Conservation (phyloP, 1,140 invertebrate species). For the Anoplolepis gracilipes region DNA sequence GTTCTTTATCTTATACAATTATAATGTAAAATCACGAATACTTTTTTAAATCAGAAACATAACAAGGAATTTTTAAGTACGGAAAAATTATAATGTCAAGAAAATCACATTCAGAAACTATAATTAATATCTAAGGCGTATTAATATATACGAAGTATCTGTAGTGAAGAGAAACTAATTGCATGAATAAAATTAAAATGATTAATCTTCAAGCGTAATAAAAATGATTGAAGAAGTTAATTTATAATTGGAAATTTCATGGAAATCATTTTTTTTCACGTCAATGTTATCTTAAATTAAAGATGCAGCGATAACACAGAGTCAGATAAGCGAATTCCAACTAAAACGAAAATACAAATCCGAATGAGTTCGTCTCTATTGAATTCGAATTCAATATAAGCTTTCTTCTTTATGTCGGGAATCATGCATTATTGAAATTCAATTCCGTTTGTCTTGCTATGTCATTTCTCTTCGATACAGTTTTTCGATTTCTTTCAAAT, state of each 20-base stretch:
- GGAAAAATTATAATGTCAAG: not conserved
- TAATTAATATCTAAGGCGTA: not conserved
- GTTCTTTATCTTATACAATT: no score
- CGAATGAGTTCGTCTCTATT: not conserved
- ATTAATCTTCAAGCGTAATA: not conserved
- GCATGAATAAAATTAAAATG: not conserved
- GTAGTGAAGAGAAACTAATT: not conserved
- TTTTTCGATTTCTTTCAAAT: slow-evolving; percentile 10
- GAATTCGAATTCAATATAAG: not conserved
- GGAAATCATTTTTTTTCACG: not conserved
- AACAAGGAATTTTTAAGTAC: not conserved
- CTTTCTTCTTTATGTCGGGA: not conserved
- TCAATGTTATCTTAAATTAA: not conserved
- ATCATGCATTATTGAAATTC: slow-evolving; percentile 28
- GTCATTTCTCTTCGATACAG: not conserved
- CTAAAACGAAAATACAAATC: not conserved
- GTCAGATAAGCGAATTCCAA: not conserved
- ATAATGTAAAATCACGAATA: no score
- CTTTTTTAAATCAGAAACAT: not conserved
- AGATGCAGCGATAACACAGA: not conserved
- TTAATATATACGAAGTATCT: not conserved
- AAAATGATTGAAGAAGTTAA: not conserved
- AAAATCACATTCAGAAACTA: not conserved
- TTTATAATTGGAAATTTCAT: not conserved
- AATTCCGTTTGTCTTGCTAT: not conserved